Percentiles rank a stretch among this genome's conserved stretches.
phyloP scores from a whole-genome alignment of 2,113 vertebrate genomes.

The Ailurus styani region DNA sequence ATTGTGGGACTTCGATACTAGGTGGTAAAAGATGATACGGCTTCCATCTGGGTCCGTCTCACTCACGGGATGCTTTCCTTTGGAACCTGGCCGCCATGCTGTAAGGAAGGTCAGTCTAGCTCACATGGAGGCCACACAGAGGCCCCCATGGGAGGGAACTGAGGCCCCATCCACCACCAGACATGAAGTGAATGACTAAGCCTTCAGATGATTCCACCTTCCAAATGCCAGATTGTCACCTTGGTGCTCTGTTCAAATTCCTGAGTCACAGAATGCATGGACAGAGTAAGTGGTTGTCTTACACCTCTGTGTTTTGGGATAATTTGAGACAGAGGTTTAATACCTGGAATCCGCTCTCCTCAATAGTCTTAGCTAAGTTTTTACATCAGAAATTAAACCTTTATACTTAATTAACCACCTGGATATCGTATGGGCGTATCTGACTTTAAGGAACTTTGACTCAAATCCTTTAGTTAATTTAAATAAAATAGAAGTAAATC shows the following conservation, averaged over 20 bases:
- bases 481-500: neutral
- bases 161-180: too few relatives aligned
- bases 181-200: accelerated
- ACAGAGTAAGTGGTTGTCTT: neutral
- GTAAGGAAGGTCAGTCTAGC: neutral
- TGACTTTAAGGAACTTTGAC: neutral
- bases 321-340: neutral
- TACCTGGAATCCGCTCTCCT: neutral
- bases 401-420: neutral
- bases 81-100: neutral
- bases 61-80: neutral
- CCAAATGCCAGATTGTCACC: too few relatives aligned
- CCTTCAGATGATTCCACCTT: neutral
- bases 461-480: neutral
- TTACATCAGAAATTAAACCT: neutral
- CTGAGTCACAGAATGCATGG: neutral
- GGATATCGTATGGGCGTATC: neutral
- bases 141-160: accelerated
- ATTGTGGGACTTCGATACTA: neutral
- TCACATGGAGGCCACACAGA: accelerated
- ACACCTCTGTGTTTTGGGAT: neutral
- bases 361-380: neutral
- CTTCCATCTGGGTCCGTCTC: neutral
- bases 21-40: neutral
- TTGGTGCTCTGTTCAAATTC: neutral